Evolutionary conservation across 2,113 vertebrate species (phyloP).

Genomic region (Chaetodon trifascialis): DNA sequence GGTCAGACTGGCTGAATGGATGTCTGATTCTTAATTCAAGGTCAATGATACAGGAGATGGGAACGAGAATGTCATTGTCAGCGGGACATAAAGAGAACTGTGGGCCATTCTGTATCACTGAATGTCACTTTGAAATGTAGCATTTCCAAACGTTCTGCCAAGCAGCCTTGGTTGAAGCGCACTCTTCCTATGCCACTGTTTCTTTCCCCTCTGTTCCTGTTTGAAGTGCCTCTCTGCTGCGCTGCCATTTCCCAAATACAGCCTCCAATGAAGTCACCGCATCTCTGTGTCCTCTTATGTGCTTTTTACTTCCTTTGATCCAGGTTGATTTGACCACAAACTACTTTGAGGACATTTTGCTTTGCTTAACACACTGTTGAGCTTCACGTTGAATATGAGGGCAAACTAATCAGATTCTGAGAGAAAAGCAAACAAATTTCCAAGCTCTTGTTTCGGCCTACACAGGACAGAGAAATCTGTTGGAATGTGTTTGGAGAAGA

Average conservation of each 20-base stretch:
- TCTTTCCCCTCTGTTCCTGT: slow-evolving; percentile 7
- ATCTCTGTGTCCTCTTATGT: neutral
- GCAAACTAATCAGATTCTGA: neutral
- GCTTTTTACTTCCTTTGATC: slow-evolving; percentile 22
- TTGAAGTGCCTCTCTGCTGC: slow-evolving; percentile 4
- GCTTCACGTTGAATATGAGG: neutral
- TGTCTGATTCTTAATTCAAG: slow-evolving; percentile 27
- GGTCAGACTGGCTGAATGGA: slow-evolving; percentile 28
- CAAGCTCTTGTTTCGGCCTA: no score
- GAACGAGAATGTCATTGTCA: slow-evolving; percentile 44
- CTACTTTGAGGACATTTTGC: neutral
- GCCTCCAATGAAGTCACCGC: neutral
- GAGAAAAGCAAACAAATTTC: neutral
- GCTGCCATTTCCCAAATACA: neutral
- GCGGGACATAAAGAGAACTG: slow-evolving; percentile 32
- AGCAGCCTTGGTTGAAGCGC: neutral
- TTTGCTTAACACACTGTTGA: neutral
- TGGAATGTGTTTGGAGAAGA: neutral
- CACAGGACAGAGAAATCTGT: neutral
- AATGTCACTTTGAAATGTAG: slow-evolving; percentile 37
- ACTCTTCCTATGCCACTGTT: neutral
- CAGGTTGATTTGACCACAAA: slow-evolving; percentile 26
- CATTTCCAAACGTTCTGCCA: slow-evolving; percentile 18
- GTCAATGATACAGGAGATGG: slow-evolving; percentile 39
- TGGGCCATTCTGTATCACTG: slow-evolving; percentile 2